Conservation (phyloP, 2,888 invertebrate genomes). For the Tipula confusa region DNA sequence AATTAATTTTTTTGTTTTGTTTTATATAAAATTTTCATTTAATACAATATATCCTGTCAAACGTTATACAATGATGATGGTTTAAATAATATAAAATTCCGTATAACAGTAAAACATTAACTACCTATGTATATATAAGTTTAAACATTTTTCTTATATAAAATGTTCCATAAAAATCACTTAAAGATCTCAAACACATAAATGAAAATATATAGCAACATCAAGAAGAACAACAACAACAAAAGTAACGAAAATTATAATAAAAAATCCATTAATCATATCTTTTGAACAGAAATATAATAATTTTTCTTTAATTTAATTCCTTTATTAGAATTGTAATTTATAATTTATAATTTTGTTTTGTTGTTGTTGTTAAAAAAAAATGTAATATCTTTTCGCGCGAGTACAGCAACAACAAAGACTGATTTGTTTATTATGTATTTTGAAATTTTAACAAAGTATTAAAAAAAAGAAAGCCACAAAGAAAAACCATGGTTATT, state of each 20-base stretch:
- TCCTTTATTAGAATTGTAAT: conserved; percentile 12
- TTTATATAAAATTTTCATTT: background rate
- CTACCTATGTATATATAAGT: background rate
- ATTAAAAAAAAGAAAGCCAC: background rate
- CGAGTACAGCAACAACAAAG: background rate
- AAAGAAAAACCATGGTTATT: background rate
- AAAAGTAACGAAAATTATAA: conserved; percentile 25
- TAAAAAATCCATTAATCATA: background rate
- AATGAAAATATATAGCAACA: background rate
- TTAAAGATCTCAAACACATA: background rate
- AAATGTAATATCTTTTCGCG: background rate
- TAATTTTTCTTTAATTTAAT: conserved; percentile 25
- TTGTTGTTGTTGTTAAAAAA: background rate
- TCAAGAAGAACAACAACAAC: background rate
- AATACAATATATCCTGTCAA: background rate
- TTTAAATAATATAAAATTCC: background rate
- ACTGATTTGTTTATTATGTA: background rate
- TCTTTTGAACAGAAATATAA: conserved; percentile 25
- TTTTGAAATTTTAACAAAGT: background rate
- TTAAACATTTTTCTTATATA: background rate
- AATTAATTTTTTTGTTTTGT: background rate
- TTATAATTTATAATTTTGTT: background rate
- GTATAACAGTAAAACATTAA: background rate
- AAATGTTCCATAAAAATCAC: background rate
- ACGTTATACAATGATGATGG: background rate